Percentiles rank a stretch among this genome's conserved stretches.
Evolutionary conservation across 1,140 invertebrate species (phyloP).

Genomic region (Periplaneta americana): DNA sequence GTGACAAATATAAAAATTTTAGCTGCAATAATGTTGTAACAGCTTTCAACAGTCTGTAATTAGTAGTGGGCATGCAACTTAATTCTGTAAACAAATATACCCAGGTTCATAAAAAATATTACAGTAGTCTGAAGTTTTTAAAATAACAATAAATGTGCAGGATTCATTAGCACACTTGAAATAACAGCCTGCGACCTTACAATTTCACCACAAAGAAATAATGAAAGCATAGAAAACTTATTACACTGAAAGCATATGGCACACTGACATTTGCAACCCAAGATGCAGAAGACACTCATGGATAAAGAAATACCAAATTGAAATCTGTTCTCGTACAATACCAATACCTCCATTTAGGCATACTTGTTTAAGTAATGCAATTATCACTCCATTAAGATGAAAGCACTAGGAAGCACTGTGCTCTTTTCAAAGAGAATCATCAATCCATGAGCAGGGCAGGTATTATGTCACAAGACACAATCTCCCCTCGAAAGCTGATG

Average conservation of each 20-base stretch:
- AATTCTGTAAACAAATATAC: no score
- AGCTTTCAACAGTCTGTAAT: no score
- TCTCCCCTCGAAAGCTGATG: neutral
- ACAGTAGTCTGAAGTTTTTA: no score
- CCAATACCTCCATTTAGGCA: neutral
- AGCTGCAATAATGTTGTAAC: no score
- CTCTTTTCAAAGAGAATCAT: neutral
- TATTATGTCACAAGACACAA: neutral
- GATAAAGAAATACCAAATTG: neutral
- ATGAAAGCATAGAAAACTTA: neutral
- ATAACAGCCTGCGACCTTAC: neutral
- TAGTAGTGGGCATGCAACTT: no score
- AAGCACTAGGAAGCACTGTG: neutral
- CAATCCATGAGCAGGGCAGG: neutral
- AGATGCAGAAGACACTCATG: neutral
- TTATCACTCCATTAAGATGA: neutral
- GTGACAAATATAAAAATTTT: no score
- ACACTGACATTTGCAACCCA: neutral
- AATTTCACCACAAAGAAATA: neutral
- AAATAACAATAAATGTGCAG: no score
- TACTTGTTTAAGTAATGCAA: neutral
- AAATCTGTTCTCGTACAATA: neutral
- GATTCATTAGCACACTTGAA: no score
- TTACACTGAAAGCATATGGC: neutral
- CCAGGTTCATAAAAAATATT: no score